Percentiles rank a stretch among this genome's conserved stretches.
These are phyloP conservation scores for Erpobdella octoculata DNA, from an alignment of 2,888 invertebrate genomes.

Conservation along the genomic window DNA sequence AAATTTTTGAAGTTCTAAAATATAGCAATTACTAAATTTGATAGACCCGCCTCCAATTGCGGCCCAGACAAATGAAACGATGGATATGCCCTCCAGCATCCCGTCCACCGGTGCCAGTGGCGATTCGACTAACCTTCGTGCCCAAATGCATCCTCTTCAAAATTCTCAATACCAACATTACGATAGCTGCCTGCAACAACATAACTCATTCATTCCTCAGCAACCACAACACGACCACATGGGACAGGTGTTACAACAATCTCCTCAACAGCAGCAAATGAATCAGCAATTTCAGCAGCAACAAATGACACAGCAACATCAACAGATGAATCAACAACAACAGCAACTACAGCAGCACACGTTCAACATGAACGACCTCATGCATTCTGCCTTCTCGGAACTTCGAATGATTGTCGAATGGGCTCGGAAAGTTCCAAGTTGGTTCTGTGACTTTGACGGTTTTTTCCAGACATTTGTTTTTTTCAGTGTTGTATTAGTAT, in stretches of 20 bases:
- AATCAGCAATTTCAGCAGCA: not conserved
- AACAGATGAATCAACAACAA: not conserved
- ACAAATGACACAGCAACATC: slow-evolving; percentile 2
- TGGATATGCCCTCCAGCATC: too few relatives aligned
- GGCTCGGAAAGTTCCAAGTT: slow-evolving; percentile 25
- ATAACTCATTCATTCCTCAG: not conserved
- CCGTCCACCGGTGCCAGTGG: too few relatives aligned
- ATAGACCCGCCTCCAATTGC: too few relatives aligned
- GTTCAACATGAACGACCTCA: slow-evolving; percentile 24
- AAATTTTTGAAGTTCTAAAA: too few relatives aligned
- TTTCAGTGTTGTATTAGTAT: not conserved
- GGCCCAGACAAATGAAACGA: too few relatives aligned
- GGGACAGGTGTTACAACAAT: not conserved
- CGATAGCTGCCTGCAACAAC: not conserved
- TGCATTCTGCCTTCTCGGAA: slow-evolving; percentile 20
- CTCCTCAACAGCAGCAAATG: not conserved
- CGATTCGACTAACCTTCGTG: not conserved
- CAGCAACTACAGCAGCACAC: slow-evolving; percentile 8
- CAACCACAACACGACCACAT: not conserved
- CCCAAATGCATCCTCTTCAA: not conserved
- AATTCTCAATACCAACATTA: not conserved
- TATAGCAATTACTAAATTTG: too few relatives aligned
- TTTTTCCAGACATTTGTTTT: too few relatives aligned
- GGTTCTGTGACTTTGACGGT: not conserved
- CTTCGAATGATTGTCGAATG: slow-evolving; percentile 24